Evolutionary conservation across 2,113 vertebrate genomes (phyloP), one percentile per base, ranked within the genome.

Genomic region (Prionailurus bengalensis): DNA sequence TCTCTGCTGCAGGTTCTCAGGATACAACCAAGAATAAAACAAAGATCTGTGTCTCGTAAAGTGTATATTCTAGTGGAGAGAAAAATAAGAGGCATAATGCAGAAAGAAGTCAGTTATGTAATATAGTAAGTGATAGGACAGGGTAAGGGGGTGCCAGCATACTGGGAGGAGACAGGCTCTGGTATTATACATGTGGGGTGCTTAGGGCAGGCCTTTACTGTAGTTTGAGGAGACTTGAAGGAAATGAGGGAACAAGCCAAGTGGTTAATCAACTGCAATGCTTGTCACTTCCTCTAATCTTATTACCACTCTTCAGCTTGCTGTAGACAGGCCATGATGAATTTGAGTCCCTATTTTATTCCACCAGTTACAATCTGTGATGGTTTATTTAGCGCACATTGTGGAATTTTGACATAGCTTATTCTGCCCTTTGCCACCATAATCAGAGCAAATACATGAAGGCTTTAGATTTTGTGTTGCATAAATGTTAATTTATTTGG

Each of bases 401-500:
- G 71, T 93, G 31, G 23, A 74, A 65, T 76, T 92, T 88, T 70
- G 42, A 88, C 94, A 16, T 74, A 25, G 21, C 48, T 13, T 74
- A 15, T 39, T 76, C 65, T 73, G 36, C 45, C 29, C 39, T 82
- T 82, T 71, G 58, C 83, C 71, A 53, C 61, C 48, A 17, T 58
- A 42, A 53, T 76, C 74, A 84, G 66, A 87, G 42, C n/a, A 96
- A 51, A 61, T 83, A 65, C 86, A 70, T 90, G 33, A 66, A 81
- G 5, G n/a, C 58, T 76, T 85, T 90, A 36, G 79, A 70, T 31
- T 94, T 88, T 45, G 14, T 82, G 29, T 48, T 71, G 25, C 31
- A 12, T 89, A 45, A 48, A n/a, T 89, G 53, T 95, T 95, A 51
- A 94, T 61, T 68, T 94, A 84, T 68, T 91, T 84, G 87, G 39